Conservation (phyloP, 2,113 vertebrate genomes). For the Pollimyrus isidori region DNA sequence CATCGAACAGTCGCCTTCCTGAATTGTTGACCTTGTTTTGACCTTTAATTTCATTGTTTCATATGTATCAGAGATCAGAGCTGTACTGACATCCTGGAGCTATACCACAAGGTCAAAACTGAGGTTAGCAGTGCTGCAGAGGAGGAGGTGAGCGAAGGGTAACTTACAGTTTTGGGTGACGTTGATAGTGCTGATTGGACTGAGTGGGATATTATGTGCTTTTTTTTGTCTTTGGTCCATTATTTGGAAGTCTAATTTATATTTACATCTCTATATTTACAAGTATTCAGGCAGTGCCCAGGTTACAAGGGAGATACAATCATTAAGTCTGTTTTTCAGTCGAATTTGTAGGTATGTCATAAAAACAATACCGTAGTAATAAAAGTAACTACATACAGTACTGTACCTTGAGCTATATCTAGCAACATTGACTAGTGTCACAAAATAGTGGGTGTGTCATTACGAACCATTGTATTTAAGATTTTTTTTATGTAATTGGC, state of each 20-base stretch:
- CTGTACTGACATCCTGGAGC: constrained; percentile 82
- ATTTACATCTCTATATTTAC: not conserved
- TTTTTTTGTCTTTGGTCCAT: not conserved
- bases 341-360: not conserved
- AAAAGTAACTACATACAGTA: too few species aligned
- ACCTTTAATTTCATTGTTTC: not conserved
- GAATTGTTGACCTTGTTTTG: not conserved
- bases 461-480: not conserved
- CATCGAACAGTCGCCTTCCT: not conserved
- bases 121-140: constrained; percentile 79
- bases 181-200: not conserved
- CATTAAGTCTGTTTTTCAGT: not conserved
- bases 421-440: not conserved
- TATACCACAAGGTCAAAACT: constrained; percentile 77
- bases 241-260: not conserved
- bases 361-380: not conserved
- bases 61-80: constrained; percentile 77
- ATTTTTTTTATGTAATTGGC: not conserved
- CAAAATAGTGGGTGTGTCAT: not conserved
- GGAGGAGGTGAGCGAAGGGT: constrained; percentile 62
- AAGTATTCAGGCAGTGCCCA: not conserved
- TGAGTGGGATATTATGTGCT: not conserved
- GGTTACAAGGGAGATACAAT: not conserved
- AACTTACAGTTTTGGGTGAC: not conserved
- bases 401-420: too few species aligned